Base-by-base conservation (phyloP, 2,797 vertebrate genomes). In the Bryconaethiops microstoma region DNA sequence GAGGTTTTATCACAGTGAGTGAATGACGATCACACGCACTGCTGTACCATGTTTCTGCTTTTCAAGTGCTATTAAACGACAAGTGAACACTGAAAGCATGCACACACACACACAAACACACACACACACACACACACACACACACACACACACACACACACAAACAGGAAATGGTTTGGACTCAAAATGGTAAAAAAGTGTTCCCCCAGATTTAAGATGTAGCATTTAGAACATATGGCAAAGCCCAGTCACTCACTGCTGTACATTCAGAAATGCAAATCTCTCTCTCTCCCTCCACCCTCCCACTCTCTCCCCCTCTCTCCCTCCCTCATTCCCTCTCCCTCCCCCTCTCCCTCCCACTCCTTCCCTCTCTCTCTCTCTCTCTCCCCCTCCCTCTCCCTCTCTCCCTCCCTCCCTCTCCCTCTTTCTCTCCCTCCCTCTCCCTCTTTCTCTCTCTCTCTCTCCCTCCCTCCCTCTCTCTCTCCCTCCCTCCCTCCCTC, bases 11-110 rank as follows among this genome's bases (percentile, higher is more conserved):
- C 76, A 77, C 71, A 29, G 8, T 79, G 75, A 64, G 45, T 21
- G 60, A 77, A 82, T 80, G 68, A 78, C 57, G 79, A 83, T 85
- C 21, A 73, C 48, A 71, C 9, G n/a, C 64, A 42, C 29, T 25
- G 16, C 17, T 79, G n/a, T 64, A 83, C 55, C 75, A 82, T 82
- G 77, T 71, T 71, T 79, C 79, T 64, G 57, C 75, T 72, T 72
- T 76, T 79, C 69, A 78, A 62, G 68, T 52, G 40, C 50, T 67
- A 48, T 79, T 85, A 76, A 76, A 65, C 74, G 64, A 1, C 21
- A n/a, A 63, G 1, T 1, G 8, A 7, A 60, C 57, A 63, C 3
- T 6, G 1, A 63, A 63, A 63, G 59, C 23, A 42, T 75, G 55
- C 54, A 79, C 19, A 63, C 65, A 63, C 25, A 23, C 35, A n/a